Conservation (phyloP, 2,797 vertebrate species). For the Amblyopsis hoosieri region DNA sequence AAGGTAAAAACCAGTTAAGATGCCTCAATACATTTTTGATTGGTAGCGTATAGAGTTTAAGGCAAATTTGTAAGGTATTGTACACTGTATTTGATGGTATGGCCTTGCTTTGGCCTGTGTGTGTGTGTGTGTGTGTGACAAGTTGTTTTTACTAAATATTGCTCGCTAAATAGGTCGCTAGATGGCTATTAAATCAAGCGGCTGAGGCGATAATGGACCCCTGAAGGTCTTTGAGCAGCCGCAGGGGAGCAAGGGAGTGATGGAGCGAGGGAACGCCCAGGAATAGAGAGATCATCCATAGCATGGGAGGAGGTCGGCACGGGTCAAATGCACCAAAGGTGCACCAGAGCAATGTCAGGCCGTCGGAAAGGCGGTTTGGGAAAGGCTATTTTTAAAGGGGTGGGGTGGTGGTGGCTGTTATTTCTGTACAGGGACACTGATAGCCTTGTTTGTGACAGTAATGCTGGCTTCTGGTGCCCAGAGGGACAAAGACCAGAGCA, state of each 20-base stretch:
- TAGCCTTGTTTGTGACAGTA: too few species aligned
- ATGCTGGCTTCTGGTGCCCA: too few species aligned
- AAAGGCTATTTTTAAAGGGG: background rate
- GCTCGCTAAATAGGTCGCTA: constrained; percentile 25
- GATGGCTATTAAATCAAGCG: constrained; percentile 37
- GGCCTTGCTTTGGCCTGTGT: background rate
- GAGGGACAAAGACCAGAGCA: too few species aligned
- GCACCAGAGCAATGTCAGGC: background rate
- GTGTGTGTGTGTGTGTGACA: background rate
- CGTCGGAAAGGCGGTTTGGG: constrained; percentile 13
- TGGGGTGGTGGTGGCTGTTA: too few species aligned
- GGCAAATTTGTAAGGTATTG: background rate
- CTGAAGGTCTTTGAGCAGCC: constrained; percentile 31
- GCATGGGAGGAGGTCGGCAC: background rate
- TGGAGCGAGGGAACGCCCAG: background rate
- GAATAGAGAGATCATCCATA: background rate
- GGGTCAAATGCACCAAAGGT: constrained; percentile 13
- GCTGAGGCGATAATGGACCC: constrained; percentile 39
- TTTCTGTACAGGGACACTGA: too few species aligned
- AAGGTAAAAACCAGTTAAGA: too few species aligned
- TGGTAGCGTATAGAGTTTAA: background rate
- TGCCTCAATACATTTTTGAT: background rate
- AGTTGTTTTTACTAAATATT: too few species aligned
- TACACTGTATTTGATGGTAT: background rate
- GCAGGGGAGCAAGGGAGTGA: constrained; percentile 15